Evolutionary conservation across 2,888 invertebrate species (phyloP), one percentile per base, ranked within the genome.

Genomic region (Toxonevra muliebris): DNA sequence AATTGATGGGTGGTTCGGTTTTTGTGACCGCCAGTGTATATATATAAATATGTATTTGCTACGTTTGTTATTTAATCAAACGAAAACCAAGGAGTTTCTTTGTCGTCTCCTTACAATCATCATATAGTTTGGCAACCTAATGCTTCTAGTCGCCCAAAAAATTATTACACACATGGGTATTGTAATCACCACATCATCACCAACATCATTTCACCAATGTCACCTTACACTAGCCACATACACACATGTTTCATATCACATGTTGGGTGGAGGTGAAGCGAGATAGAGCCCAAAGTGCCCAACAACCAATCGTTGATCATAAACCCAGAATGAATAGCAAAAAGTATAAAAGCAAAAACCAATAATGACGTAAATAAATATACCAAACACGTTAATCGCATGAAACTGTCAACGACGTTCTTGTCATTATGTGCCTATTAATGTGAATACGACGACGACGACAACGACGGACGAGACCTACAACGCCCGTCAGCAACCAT

Each of bases 321-420:
- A 20, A 43, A 48, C 20, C 45, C 13, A 61, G 42, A 62, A 55
- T n/a, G 43, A 62, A 17, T 53, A 20, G 45, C 61, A 45, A 59
- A 63, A 59, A 60, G 40, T 54, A 59, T 54, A 52, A 42, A 42
- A 48, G 55, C 30, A 20, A 40, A 55, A 65, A 48, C 41, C 17
- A 58, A 61, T 54, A 55, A 61, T 54, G 54, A 54, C 48, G 61
- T 30, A 66, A 59, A 69, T 65, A 48, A 48, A 55, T 57, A 45
- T 61, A 66, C 40, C 61, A 60, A 65, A 62, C 64, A 54, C 61
- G 53, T 66, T 69, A 69, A 69, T 66, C 66, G 66, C 57, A n/a
- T 54, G 55, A 13, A 48, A 61, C 61, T 57, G 61, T 66, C 67
- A 57, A 63, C 17, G 13, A 13, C 52, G 53, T 45, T 12, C 41